phyloP scores from a whole-genome alignment of 2,113 vertebrate genomes.

The Lamprologus speciosus region DNA sequence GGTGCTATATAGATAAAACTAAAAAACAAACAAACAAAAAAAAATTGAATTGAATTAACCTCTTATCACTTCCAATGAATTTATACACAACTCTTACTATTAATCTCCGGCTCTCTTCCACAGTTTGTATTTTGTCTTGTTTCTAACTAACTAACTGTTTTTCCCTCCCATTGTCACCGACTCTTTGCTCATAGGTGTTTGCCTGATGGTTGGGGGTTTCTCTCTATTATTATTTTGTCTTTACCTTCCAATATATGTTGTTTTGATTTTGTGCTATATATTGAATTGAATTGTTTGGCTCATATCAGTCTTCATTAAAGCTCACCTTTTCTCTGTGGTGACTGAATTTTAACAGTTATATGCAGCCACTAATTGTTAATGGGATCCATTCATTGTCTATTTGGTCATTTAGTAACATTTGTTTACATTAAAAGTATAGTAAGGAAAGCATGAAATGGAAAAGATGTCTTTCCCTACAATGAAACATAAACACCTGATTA shows the following conservation, averaged over 20 bases:
- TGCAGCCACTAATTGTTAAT: neutral
- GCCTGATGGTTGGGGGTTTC: neutral
- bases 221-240: neutral
- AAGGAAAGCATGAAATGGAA: neutral
- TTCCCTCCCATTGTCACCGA: neutral
- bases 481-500: neutral
- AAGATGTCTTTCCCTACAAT: neutral
- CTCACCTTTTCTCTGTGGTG: neutral
- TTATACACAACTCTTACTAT: neutral
- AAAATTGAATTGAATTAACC: neutral
- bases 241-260: neutral
- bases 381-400: neutral
- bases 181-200: neutral
- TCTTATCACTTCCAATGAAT: neutral
- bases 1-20: neutral
- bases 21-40: accelerated
- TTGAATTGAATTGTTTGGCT: neutral
- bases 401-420: neutral
- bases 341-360: neutral
- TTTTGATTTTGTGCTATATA: neutral
- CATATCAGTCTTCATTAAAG: neutral
- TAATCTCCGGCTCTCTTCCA: neutral
- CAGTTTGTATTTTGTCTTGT: neutral
- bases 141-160: neutral
- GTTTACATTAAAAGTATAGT: neutral